These are phyloP conservation scores for Atrichornis clamosus DNA, from an alignment of 2,113 vertebrate genomes.

Conservation along the genomic window DNA sequence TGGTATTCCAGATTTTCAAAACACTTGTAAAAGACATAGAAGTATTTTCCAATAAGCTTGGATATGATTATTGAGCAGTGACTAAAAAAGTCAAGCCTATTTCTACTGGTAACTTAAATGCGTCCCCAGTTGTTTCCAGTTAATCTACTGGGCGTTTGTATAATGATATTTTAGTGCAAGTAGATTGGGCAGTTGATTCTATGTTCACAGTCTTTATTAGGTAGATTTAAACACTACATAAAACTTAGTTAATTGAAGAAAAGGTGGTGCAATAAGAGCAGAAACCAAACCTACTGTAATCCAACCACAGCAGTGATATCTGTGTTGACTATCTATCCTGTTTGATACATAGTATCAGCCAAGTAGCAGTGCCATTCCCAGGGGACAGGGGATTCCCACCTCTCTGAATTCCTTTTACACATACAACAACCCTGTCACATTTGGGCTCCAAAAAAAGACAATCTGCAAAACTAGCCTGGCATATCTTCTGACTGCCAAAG, in stretches of 20 bases:
- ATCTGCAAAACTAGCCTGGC: background rate
- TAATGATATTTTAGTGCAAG: background rate
- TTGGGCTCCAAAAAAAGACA: background rate
- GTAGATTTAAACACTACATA: background rate
- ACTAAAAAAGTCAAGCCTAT: background rate
- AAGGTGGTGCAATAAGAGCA: background rate
- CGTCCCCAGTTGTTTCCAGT: background rate
- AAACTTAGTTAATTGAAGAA: background rate
- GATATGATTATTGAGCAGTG: background rate
- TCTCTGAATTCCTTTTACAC: background rate
- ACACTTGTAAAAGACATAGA: background rate
- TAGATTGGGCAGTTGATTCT: background rate
- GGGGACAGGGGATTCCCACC: background rate
- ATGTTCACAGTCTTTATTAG: background rate
- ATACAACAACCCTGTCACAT: background rate
- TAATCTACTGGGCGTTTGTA: background rate
- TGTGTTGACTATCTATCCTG: background rate
- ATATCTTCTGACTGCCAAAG: background rate
- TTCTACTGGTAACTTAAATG: background rate
- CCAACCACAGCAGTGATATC: background rate
- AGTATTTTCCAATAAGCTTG: background rate
- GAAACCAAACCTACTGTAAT: background rate
- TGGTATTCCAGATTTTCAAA: constrained; percentile 12
- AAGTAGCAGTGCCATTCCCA: background rate
- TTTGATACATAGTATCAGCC: background rate